Evolutionary conservation across 2,888 invertebrate species (phyloP).

Genomic region (Eledone cirrhosa): DNA sequence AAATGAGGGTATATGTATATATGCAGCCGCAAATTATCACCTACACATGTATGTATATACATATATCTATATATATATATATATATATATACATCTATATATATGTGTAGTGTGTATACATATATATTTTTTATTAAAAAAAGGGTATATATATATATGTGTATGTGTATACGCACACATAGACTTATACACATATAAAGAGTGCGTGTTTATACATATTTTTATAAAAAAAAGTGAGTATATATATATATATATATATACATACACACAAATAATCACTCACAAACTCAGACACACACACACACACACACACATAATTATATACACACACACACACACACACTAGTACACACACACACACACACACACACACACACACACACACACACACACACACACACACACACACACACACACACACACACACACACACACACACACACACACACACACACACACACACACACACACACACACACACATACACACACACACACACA

Average conservation of each 20-base stretch:
- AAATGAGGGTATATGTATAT: background rate
- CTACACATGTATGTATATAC: background rate
- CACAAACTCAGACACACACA: background rate
- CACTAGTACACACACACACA: background rate
- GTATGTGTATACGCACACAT: background rate
- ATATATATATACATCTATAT: background rate
- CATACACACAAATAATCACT: background rate
- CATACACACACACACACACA: too few species aligned
- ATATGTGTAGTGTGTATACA: too few species aligned
- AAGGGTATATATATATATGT: background rate
- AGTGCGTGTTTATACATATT: background rate
- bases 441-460: too few species aligned
- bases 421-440: too few species aligned
- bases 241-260: background rate
- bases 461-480: too few species aligned
- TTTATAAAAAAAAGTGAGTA: background rate
- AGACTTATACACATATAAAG: background rate
- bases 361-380: background rate
- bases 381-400: too few species aligned
- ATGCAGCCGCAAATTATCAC: background rate
- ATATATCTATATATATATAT: slow-evolving; percentile 1
- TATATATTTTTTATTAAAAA: background rate
- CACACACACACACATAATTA: background rate
- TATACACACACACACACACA: background rate
- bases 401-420: too few species aligned